Evolutionary conservation across 2,888 invertebrate genomes (phyloP).

Genomic region (Dasypolia templi): DNA sequence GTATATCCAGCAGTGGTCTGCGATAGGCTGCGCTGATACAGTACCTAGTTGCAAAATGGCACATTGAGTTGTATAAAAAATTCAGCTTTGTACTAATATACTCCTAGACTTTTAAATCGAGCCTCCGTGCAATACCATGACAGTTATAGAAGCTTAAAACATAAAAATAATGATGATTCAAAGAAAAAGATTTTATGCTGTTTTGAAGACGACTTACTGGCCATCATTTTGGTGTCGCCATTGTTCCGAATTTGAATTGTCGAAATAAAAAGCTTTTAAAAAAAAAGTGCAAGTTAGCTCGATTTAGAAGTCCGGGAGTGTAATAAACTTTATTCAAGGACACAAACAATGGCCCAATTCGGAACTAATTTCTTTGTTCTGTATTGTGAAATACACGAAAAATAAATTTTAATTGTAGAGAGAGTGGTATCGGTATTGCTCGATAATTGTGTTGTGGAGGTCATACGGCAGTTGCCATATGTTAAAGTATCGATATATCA

Average conservation of each 20-base stretch:
- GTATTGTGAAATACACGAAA: constrained; percentile 13
- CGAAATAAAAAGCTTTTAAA: too few relatives aligned
- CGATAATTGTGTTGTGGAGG: constrained; percentile 3
- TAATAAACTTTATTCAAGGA: not conserved
- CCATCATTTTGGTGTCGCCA: too few relatives aligned
- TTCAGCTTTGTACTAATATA: too few relatives aligned
- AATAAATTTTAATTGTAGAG: constrained; percentile 8
- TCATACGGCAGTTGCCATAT: not conserved
- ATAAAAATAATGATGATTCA: too few relatives aligned
- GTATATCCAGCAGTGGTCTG: too few relatives aligned
- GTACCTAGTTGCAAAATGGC: too few relatives aligned
- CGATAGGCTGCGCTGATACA: too few relatives aligned
- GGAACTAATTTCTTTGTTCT: not conserved
- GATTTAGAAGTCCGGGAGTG: not conserved
- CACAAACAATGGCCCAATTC: constrained; percentile 9
- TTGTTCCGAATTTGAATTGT: too few relatives aligned
- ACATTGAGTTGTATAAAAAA: too few relatives aligned
- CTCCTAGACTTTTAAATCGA: not conserved
- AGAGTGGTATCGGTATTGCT: not conserved
- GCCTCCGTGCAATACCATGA: not conserved
- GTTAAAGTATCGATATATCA: constrained; percentile 3
- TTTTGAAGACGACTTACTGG: too few relatives aligned
- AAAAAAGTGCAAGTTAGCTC: not conserved
- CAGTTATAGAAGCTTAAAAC: too few relatives aligned
- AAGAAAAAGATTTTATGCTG: too few relatives aligned